Evolutionary conservation across 2,888 invertebrate species (phyloP), one percentile per base, ranked within the genome.

Genomic region (Dorcus hopei): DNA sequence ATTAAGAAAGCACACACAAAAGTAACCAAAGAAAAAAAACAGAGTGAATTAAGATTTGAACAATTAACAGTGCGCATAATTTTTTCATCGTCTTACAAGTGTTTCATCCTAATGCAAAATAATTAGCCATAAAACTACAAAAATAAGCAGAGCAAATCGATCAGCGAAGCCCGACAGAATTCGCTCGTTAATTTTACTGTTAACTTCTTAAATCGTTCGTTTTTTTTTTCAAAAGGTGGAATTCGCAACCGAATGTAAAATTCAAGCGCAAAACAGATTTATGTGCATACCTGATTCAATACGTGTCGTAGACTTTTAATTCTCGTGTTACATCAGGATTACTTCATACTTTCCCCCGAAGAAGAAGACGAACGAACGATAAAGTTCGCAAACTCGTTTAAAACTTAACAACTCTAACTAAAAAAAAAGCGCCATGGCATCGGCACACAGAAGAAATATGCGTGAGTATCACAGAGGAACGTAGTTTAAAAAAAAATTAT

Each of bases 71-170:
- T 33, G 26, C 26, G 26, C 26, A 6, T 33, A 33, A 33, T 33
- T 33, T 33, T 33, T 33, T 33, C 5, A 33, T 33, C 1, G 26
- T 33, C 26, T 33, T 33, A 4, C 26, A 33, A 33, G 26, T 33
- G 26, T 7, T 33, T 33, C 26, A 33, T 33, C 26, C 26, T 33
- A 33, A 47, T 26, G 11, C 16, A 9, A 23, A 54, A 54, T 14
- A 16, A 42, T 41, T 52, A 39, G 38, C 54, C 14, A 40, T 23
- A 42, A 49, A 45, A 45, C 47, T 19, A 45, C 42, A 49, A 54
- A 51, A 52, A 48, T 57, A 52, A 61, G 53, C 61, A 61, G 61
- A 61, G 61, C 61, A 54, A 57, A 58, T 54, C 53, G 48, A 23
- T 19, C 61, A 61, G 48, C 54, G 49, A 54, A 61, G 48, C 57